phyloP scores from a whole-genome alignment of 2,888 invertebrate genomes.

The Drosophila diplacantha region DNA sequence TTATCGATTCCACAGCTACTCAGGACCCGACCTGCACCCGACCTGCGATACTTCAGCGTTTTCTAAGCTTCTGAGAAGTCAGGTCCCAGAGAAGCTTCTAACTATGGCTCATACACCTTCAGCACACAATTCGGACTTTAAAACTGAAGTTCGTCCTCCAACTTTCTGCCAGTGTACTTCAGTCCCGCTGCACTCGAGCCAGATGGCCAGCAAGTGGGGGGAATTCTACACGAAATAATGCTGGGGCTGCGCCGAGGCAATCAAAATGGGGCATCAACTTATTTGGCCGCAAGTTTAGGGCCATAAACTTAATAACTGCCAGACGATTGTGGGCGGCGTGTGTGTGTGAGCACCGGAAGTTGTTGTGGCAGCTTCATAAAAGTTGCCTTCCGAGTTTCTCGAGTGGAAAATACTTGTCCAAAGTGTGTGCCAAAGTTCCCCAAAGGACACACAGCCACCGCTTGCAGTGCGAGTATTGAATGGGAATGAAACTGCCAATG shows the following conservation, averaged over 20 bases:
- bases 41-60: too few species aligned
- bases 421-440: constrained; percentile 14
- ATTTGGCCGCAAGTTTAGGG: constrained; percentile 58
- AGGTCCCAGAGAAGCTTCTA: neutral
- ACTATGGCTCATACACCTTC: neutral
- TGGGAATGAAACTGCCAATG: neutral
- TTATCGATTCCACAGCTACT: too few species aligned
- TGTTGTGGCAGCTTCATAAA: constrained; percentile 13
- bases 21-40: too few species aligned
- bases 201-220: neutral
- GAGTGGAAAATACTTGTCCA: constrained; percentile 6
- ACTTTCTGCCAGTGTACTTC: neutral
- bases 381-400: constrained; percentile 3
- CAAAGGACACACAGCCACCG: constrained; percentile 5
- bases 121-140: neutral
- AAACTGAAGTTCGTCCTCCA: rapidly evolving
- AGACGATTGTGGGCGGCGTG: constrained; percentile 13
- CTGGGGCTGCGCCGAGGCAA: constrained; percentile 9
- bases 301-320: constrained; percentile 60
- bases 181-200: constrained; percentile 9
- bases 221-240: constrained; percentile 16
- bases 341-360: constrained; percentile 2
- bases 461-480: constrained; percentile 4
- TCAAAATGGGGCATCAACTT: constrained; percentile 35
- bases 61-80: neutral